A percentile compares a stretch with the other conserved stretches of the same genome.
Conservation (phyloP, 1,140 invertebrate species). For the Ridgeia piscesae region DNA sequence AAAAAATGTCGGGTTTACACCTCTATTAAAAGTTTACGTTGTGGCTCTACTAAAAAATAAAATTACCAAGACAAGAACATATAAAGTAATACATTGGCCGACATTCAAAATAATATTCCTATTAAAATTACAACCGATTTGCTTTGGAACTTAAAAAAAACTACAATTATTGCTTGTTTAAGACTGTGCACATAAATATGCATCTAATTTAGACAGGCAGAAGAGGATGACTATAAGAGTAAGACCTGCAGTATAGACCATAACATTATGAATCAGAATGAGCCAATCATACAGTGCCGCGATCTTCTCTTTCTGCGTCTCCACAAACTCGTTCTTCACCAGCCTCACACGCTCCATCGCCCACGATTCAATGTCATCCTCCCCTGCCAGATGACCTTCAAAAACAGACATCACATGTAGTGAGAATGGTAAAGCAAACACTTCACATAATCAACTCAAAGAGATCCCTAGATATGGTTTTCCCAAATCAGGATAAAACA, state of each 20-base stretch:
- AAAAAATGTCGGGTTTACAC: background rate
- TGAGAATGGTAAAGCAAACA: background rate
- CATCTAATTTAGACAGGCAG: background rate
- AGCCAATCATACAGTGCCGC: background rate
- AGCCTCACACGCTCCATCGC: background rate
- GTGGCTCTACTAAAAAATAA: background rate
- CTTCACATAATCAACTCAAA: conserved; percentile 9
- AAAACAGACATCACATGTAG: background rate
- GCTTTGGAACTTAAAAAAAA: no score
- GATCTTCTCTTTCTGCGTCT: background rate
- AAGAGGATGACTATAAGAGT: background rate
- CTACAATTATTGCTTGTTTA: no score
- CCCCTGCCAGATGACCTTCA: background rate
- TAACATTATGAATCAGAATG: background rate
- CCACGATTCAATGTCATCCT: background rate
- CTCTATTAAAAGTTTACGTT: background rate
- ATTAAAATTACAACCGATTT: no score
- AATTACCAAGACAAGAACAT: background rate
- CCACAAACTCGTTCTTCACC: background rate
- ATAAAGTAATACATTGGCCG: no score
- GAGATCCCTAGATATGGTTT: background rate
- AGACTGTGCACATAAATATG: no score
- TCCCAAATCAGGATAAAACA: background rate
- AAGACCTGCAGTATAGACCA: background rate
- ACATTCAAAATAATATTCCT: no score